Evolutionary conservation across 2,888 invertebrate genomes (phyloP), one percentile per base, ranked within the genome.

Genomic region (Tridacna gigas): DNA sequence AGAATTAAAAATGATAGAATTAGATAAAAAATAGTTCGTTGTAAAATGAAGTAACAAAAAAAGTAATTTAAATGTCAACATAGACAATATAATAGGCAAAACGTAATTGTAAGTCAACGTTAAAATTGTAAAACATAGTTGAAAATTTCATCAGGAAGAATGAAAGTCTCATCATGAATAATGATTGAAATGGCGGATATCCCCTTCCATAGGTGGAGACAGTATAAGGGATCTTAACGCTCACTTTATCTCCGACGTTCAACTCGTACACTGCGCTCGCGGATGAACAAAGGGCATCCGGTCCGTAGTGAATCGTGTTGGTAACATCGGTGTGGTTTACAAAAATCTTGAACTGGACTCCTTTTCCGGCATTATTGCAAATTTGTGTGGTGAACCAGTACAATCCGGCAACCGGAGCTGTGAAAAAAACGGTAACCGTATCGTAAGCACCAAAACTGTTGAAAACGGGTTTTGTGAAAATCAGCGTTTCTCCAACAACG

Each of bases 331-430:
- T 22, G n/a, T 37, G n/a, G 20, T 67, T 67, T 15, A 67, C 45
- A 7, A n/a, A 37, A 4, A 67, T 67, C 18, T 28, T 20, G n/a
- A 45, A 67, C 67, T 67, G 67, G 0, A 20, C 11, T 11, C 67
- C 67, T 20, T n/a, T 15, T n/a, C n/a, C n/a, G n/a, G n/a, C n/a
- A 28, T 45, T 45, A 7, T 20, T 45, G 12, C 67, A 67, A 67
- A 67, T 67, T 45, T 67, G 67, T 67, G 45, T 45, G 45, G 37
- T 45, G n/a, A 67, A 67, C 67, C 3, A 45, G 37, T 67, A 67
- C 45, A 67, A 7, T 15, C 67, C 67, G 18, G 28, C 45, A 2
- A 67, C 67, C 5, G 67, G 67, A 9, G 45, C 67, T 11, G 45
- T 67, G 45, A 67, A 67, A 20, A 67, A 20, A 45, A 45, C 67